Percentiles rank a stretch among this genome's conserved stretches.
Conservation (phyloP, 2,113 vertebrate genomes). For the Oriolus oriolus region DNA sequence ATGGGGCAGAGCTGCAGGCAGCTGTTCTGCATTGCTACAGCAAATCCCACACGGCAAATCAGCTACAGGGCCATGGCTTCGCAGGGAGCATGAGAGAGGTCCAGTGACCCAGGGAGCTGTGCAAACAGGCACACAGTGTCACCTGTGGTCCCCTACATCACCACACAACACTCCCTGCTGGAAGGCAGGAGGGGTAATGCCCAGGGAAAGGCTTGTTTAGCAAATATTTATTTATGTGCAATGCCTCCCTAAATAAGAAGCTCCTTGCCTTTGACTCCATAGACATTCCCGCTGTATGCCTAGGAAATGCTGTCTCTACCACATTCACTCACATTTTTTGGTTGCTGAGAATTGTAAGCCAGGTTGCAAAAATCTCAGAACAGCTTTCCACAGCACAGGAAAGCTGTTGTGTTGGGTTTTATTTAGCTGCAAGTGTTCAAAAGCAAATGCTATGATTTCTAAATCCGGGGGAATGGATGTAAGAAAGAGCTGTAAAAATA, state of each 20-base stretch:
- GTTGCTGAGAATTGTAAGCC: not conserved
- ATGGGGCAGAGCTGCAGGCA: not conserved
- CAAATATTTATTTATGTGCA: not conserved
- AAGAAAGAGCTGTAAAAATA: not conserved
- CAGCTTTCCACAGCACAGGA: not conserved
- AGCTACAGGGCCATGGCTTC: not conserved
- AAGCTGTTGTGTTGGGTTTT: not conserved
- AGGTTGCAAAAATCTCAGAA: not conserved
- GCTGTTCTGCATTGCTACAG: not conserved
- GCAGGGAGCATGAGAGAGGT: not conserved
- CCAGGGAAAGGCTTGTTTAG: not conserved
- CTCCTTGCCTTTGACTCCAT: not conserved
- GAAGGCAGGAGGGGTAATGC: not conserved
- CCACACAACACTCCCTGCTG: not conserved
- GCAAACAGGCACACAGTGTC: accelerated
- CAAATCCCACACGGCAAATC: not conserved
- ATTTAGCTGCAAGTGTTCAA: not conserved
- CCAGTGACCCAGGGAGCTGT: accelerated
- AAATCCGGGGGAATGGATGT: not conserved
- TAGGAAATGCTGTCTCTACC: not conserved
- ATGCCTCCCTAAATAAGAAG: not conserved
- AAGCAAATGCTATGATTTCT: not conserved
- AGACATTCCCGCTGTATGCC: not conserved
- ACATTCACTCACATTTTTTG: accelerated
- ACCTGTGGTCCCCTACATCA: not conserved